Conservation (phyloP, 2,888 invertebrate genomes). For the Anthophora plumipes region DNA sequence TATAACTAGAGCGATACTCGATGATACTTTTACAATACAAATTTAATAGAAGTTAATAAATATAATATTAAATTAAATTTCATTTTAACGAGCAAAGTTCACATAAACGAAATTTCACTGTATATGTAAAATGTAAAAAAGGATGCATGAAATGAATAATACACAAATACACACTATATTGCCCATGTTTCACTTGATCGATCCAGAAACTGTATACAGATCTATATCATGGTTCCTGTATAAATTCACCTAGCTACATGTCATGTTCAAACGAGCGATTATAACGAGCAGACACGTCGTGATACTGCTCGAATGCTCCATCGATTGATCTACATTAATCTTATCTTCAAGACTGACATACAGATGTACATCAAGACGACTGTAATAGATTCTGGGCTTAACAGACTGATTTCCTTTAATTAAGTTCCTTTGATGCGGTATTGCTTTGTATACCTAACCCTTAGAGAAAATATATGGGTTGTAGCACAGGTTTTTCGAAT, state of each 20-base stretch:
- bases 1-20: no score
- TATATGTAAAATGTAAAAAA: no score
- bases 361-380: background rate
- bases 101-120: no score
- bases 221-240: background rate
- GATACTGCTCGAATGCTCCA: background rate
- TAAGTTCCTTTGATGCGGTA: constrained; percentile 15
- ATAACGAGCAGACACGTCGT: constrained; percentile 11
- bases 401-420: constrained; percentile 28
- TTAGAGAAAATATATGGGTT: no score
- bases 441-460: background rate
- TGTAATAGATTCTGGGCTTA: constrained; percentile 16
- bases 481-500: no score
- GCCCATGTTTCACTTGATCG: background rate
- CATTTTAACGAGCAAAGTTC: no score
- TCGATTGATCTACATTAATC: constrained; percentile 19
- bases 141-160: no score
- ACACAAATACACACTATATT: no score
- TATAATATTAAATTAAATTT: no score
- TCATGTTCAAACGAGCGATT: constrained; percentile 2
- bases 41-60: no score
- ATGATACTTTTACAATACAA: no score
- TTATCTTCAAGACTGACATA: constrained; percentile 7
- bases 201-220: background rate
- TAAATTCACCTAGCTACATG: constrained; percentile 8